phyloP scores from a whole-genome alignment of 2,797 vertebrate genomes.

The Nothura maculosa region DNA sequence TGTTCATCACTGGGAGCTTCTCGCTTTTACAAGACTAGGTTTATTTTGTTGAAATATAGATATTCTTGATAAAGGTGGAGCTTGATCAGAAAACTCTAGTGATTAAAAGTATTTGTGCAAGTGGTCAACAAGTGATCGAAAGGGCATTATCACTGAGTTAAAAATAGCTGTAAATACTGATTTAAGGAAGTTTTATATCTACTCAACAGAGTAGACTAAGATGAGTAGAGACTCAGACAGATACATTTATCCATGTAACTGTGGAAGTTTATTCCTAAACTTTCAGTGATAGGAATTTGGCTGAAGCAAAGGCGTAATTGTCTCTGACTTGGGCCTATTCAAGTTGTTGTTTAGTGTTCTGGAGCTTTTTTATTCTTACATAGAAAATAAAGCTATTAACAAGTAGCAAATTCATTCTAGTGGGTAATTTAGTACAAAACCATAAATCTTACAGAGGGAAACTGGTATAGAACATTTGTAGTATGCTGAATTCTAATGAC shows the following conservation, averaged over 20 bases:
- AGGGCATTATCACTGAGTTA: not conserved
- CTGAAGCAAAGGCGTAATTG: not conserved
- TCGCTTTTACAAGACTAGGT: not conserved
- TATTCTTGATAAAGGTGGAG: not conserved
- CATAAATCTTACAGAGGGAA: rapidly evolving
- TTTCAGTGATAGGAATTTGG: not conserved
- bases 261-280: not conserved
- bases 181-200: not conserved
- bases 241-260: not conserved
- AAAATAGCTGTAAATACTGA: not conserved
- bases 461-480: not conserved
- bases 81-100: not conserved
- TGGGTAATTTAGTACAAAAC: not conserved
- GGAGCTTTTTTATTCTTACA: not conserved
- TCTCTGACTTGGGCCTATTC: not conserved
- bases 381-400: not conserved
- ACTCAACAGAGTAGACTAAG: not conserved
- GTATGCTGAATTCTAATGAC: not conserved
- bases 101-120: not conserved
- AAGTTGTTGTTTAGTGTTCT: not conserved
- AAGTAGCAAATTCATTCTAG: not conserved
- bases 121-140: not conserved
- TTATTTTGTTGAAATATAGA: not conserved
- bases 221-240: not conserved
- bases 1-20: not conserved